Conservation (phyloP, 2,113 vertebrate genomes). For the Arothron firmamentum region DNA sequence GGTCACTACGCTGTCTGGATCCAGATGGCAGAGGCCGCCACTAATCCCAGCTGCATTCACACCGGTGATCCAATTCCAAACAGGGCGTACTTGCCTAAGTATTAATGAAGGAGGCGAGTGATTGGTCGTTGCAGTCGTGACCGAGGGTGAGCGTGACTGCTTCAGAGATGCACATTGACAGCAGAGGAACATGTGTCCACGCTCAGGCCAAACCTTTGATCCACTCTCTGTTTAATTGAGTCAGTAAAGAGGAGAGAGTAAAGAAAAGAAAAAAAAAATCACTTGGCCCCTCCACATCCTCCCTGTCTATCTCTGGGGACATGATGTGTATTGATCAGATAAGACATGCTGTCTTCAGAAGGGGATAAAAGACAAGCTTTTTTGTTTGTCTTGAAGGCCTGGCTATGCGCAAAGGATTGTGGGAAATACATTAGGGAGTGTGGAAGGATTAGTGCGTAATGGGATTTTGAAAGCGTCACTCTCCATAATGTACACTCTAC, state of each 20-base stretch:
- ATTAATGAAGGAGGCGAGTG: not conserved
- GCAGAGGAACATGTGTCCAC: slow-evolving; percentile 13
- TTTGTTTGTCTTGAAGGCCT: slow-evolving; percentile 74
- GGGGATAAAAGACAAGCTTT: slow-evolving; percentile 76
- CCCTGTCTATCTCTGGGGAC: slow-evolving; percentile 60
- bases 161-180: slow-evolving; percentile 12
- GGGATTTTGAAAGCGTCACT: slow-evolving; percentile 79
- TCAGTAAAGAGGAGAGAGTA: slow-evolving; percentile 47
- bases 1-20: slow-evolving; percentile 74
- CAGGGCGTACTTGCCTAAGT: slow-evolving; percentile 70
- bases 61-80: slow-evolving; percentile 54
- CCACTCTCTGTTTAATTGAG: slow-evolving; percentile 48
- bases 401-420: slow-evolving; percentile 63
- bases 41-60: slow-evolving; percentile 49
- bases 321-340: slow-evolving; percentile 70
- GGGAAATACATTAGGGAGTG: slow-evolving; percentile 79
- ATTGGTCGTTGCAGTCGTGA: not conserved
- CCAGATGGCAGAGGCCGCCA: slow-evolving; percentile 17
- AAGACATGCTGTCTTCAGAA: slow-evolving; percentile 70
- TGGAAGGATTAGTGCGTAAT: slow-evolving; percentile 79
- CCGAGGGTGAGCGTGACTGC: not conserved
- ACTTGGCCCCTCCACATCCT: slow-evolving; percentile 40
- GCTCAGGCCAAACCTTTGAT: slow-evolving; percentile 45
- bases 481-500: slow-evolving; percentile 78
- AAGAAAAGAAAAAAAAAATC: slow-evolving; percentile 2